These are phyloP conservation scores for Eristalis pertinax DNA, from an alignment of 2,888 invertebrate genomes.

Conservation along the genomic window DNA sequence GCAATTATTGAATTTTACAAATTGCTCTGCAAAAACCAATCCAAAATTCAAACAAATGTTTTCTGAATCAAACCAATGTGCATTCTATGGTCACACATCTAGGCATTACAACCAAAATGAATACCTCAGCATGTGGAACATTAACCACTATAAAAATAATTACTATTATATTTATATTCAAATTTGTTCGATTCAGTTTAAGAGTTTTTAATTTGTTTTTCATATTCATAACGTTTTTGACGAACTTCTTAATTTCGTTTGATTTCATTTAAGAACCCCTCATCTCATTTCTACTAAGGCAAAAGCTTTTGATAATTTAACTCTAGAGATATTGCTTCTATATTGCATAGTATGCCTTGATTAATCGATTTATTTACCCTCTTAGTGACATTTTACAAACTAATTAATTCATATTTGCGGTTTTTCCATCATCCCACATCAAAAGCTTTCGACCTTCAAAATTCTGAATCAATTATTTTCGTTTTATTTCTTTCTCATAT, in stretches of 20 bases:
- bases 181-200: slow-evolving; percentile 16
- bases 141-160: slow-evolving; percentile 18
- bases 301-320: slow-evolving; percentile 70
- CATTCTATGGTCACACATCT: slow-evolving; percentile 28
- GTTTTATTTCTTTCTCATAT: not conserved
- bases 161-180: slow-evolving; percentile 20
- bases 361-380: slow-evolving; percentile 4
- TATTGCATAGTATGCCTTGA: slow-evolving; percentile 57
- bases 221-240: slow-evolving; percentile 57
- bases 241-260: slow-evolving; percentile 7
- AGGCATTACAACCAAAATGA: slow-evolving; percentile 15
- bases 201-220: slow-evolving; percentile 38
- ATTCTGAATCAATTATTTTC: slow-evolving; percentile 24
- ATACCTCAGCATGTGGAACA: slow-evolving; percentile 2
- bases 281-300: slow-evolving; percentile 69
- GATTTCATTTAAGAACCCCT: slow-evolving; percentile 5
- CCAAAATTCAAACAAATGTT: not conserved
- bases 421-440: slow-evolving; percentile 50
- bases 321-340: slow-evolving; percentile 58
- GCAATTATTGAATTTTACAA: no score
- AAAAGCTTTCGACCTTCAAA: slow-evolving; percentile 71
- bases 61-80: slow-evolving; percentile 32
- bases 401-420: slow-evolving; percentile 36
- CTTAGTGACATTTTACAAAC: not conserved
- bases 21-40: no score